Base-by-base conservation (phyloP, 2,888 invertebrate genomes). In the Deilephila elpenor region DNA sequence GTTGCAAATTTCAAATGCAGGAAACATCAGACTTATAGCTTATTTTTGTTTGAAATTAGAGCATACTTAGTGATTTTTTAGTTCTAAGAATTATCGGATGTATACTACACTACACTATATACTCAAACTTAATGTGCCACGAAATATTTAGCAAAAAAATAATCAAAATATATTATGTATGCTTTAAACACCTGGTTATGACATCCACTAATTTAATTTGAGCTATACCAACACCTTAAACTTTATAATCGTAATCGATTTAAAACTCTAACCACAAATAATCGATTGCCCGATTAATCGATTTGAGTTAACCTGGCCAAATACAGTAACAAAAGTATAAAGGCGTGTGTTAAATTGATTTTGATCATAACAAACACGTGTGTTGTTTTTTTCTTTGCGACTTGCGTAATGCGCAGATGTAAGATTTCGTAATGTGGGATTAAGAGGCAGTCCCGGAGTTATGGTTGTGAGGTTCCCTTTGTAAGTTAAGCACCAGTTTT, bases 361-460 rank as follows among this genome's bases (percentile, higher is more conserved):
- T 88, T 88, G 88, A 89, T 88, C 86, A 81, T 81, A 79, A 80
- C 78, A 62, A 75, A 79, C 86, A 84, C 81, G 79, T 86, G 87
- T 84, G 17, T 72, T 56, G 64, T 73, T 51, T 75, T 73, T 73
- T 71, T n/a, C 19, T 70, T 56, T n/a, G 61, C 73, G 37, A 75
- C 75, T 86, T 85, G 79, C 82, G 85, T 83, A 88, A 87, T 80
- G 75, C 79, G 84, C 89, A 90, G 88, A 89, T 89, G 88, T 87
- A 85, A 80, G 85, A 85, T 88, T 90, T 89, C 84, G 81, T 86
- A 84, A 88, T 86, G 89, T 84, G 81, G 83, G 84, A 88, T 86
- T 87, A 86, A 80, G 79, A 79, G 79, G 78, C 76, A n/a, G 71
- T 56, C 56, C 5, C 75, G 79, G 76, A 76, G 37, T 72, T 70